Base-by-base conservation (phyloP, 1,140 invertebrate species). In the Drosophila orena region DNA sequence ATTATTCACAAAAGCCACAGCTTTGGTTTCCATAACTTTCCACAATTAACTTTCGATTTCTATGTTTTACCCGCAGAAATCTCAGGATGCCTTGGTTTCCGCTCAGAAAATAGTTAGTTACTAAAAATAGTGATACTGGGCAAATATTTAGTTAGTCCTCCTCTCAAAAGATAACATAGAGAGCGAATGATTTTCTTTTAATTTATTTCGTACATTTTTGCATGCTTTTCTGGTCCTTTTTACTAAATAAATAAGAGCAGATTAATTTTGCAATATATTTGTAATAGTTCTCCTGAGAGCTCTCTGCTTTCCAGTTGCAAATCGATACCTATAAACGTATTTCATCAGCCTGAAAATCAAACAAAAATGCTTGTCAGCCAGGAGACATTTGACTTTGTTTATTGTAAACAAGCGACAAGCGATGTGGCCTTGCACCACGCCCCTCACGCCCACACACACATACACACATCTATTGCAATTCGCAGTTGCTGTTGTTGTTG, bases 381-480 rank as follows among this genome's bases (percentile, higher is more conserved):
- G 53, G 76, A 81, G 81, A 81, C 84, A 86, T 86, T 83, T 86
- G 83, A 83, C 83, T 83, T 71, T 86, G 83, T 86, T 88, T 86
- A 88, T 88, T 73, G 84, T 79, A 83, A 86, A 70, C 83, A 77
- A 75, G 43, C 59, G 70, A 72, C 75, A 75, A 83, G 64, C 74
- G 74, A 88, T 81, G 76, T 68, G 75, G 59, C 83, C 83, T 83
- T 71, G 58, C 66, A 70, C 42, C 40, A 42, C 46, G 22, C 40
- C 62, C 44, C 37, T 27, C 10, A 14, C 38, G 4, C 11, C 11
- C 17, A 49, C 20, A 30, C n/a, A 14, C 17, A 53, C 20, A 27
- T 11, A 58, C 30, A 35, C 34, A 52, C n/a, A 34, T n/a, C 74
- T 81, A 81, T 88, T 86, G 83, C 84, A 86, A 83, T 86, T 79